phyloP scores from a whole-genome alignment of 1,140 invertebrate species.

The Geopemphigus sp. region DNA sequence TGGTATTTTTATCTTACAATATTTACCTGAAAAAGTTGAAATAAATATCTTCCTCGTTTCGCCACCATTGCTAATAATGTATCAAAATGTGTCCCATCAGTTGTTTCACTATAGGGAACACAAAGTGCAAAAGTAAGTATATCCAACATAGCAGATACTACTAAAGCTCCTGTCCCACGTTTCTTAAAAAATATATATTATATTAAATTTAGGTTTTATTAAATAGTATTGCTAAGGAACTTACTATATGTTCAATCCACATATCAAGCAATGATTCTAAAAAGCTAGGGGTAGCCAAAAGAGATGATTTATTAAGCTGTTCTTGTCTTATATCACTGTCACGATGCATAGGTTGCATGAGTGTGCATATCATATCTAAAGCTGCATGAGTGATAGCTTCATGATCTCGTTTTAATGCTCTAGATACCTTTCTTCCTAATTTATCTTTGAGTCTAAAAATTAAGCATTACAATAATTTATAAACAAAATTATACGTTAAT shows the following conservation, averaged over 20 bases:
- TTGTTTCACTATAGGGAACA: slow-evolving; percentile 98
- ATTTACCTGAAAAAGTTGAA: slow-evolving; percentile 85
- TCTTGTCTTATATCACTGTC: slow-evolving; percentile 94
- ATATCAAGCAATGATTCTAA: slow-evolving; percentile 90
- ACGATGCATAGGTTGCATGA: slow-evolving; percentile 99
- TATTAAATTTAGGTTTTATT: background rate
- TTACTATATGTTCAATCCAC: slow-evolving; percentile 93
- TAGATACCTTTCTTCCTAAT: slow-evolving; percentile 73
- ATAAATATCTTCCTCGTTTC: slow-evolving; percentile 82
- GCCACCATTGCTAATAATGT: slow-evolving; percentile 91
- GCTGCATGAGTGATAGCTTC: slow-evolving; percentile 91
- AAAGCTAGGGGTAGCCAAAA: slow-evolving; percentile 89
- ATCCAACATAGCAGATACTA: slow-evolving; percentile 90
- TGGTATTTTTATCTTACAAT: slow-evolving; percentile 38
- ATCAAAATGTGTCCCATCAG: slow-evolving; percentile 96
- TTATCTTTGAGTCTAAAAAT: slow-evolving; percentile 82
- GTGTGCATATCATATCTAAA: slow-evolving; percentile 93
- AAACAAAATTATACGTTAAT: background rate
- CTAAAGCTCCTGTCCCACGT: slow-evolving; percentile 74
- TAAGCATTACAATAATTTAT: slow-evolving; percentile 41
- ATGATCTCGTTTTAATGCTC: slow-evolving; percentile 84
- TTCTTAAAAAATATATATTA: slow-evolving; percentile 60
- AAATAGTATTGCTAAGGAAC: slow-evolving; percentile 53
- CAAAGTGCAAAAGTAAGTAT: slow-evolving; percentile 98
- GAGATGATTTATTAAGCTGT: slow-evolving; percentile 94